These are phyloP conservation scores for Lasioglossum malachurum DNA, from an alignment of 2,888 invertebrate species.

Conservation along the genomic window DNA sequence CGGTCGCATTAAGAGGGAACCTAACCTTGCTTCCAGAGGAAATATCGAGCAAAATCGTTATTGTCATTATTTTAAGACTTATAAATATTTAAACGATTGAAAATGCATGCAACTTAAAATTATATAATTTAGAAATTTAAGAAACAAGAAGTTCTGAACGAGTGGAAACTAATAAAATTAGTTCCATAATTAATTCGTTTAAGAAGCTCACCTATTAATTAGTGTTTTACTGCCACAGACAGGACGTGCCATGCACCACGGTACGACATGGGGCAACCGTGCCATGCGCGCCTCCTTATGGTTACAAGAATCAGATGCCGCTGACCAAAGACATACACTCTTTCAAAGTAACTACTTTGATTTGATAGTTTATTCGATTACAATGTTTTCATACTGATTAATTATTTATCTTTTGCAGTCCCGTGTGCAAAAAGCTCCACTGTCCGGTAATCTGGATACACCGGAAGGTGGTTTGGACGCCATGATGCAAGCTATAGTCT, in stretches of 20 bases:
- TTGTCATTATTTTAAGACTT: no score
- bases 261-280: constrained; percentile 62
- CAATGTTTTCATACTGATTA: neutral
- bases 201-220: neutral
- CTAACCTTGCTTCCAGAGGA: no score
- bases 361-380: neutral
- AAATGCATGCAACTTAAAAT: no score
- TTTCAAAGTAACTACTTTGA: constrained; percentile 84
- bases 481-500: constrained; percentile 93
- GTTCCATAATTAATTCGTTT: no score
- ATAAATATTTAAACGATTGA: no score
- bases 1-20: no score
- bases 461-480: constrained; percentile 96
- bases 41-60: no score
- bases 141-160: neutral
- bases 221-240: constrained; percentile 44
- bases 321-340: constrained; percentile 87
- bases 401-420: constrained; percentile 49
- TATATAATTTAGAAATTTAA: no score
- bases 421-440: constrained; percentile 83
- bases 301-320: constrained; percentile 91
- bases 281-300: constrained; percentile 88
- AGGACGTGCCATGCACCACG: constrained; percentile 28
- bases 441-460: constrained; percentile 87
- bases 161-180: no score